Base-by-base conservation (phyloP, 2,113 vertebrate species). In the Apodemus speciosus region DNA sequence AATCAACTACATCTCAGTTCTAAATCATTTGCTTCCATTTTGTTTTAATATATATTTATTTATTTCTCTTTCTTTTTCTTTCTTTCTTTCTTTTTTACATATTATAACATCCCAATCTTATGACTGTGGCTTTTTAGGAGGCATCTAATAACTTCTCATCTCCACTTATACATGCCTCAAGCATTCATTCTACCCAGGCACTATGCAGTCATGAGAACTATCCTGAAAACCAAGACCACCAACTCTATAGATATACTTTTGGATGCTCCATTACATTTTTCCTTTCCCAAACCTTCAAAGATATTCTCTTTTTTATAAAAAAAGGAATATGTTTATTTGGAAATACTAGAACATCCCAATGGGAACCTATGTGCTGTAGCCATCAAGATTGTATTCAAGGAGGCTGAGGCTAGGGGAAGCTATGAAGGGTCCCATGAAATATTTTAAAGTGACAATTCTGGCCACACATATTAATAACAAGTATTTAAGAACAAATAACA, bases 1-100 rank as follows among this genome's bases (percentile, higher is more conserved):
- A 8, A 3, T 9, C 49, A 10, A 4, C 8, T 21, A 5, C 1
- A 20, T 32, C 9, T 18, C 38, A 11, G 1, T 0, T 13, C 1
- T 6, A 7, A 3, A 9, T 4, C 38, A 27, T 77, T 27, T n/a
- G 62, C 20, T 92, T 15, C 0, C 6, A 27, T 32, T 69, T 69
- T 35, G 1, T 43, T 83, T 73, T 71, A 4, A 25, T n/a, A n/a
- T n/a, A n/a, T n/a, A n/a, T n/a, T n/a, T n/a, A n/a, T n/a, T n/a
- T n/a, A n/a, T 23, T 11, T 32, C 27, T 60, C 27, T 27, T 62
- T 3, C 18, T 56, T 16, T 0, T 56, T 56, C 16, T 0, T 56
- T 56, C 16, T 56, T 58, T 58, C 6, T 58, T 83, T 72, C 3
- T 46, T 40, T 75, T 62, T 64, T 46, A 5, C 23, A 30, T 14